These are phyloP conservation scores for Caenorhabditis briggsae DNA, from an alignment of 1,140 invertebrate genomes.

Conservation along the genomic window DNA sequence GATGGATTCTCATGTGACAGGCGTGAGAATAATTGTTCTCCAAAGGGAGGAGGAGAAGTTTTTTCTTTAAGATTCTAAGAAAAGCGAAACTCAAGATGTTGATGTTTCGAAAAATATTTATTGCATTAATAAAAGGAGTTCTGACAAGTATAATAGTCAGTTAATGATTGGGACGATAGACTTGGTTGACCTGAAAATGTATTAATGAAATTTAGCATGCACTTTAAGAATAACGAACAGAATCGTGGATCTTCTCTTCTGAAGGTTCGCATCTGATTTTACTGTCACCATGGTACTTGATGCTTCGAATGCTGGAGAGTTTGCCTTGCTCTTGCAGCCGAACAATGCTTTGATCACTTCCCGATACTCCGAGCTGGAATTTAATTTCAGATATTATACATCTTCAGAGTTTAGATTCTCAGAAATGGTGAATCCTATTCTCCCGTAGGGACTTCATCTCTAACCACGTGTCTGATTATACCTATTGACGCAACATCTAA, in stretches of 20 bases:
- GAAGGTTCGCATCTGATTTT: neutral
- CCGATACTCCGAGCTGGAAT: constrained; percentile 43
- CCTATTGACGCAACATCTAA: neutral
- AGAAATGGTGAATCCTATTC: too few relatives aligned
- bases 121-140: neutral
- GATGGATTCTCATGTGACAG: constrained; percentile 1
- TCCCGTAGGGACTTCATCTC: too few relatives aligned
- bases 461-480: neutral
- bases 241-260: neutral
- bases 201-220: neutral
- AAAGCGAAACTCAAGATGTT: neutral
- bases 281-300: constrained; percentile 13
- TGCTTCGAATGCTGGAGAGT: constrained; percentile 36
- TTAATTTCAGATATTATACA: neutral
- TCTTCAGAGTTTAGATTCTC: too few relatives aligned
- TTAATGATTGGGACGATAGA: constrained; percentile 14
- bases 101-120: neutral
- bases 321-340: constrained; percentile 26
- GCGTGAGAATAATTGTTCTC: constrained; percentile 15
- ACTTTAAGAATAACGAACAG: neutral
- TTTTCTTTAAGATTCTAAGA: neutral
- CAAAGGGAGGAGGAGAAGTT: neutral
- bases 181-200: constrained; percentile 1
- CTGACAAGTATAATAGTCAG: neutral
- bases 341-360: constrained; percentile 45